Percentiles rank a stretch among this genome's conserved stretches.
These are phyloP conservation scores for Lasioglossum morio DNA, from an alignment of 2,888 invertebrate species.

Conservation along the genomic window DNA sequence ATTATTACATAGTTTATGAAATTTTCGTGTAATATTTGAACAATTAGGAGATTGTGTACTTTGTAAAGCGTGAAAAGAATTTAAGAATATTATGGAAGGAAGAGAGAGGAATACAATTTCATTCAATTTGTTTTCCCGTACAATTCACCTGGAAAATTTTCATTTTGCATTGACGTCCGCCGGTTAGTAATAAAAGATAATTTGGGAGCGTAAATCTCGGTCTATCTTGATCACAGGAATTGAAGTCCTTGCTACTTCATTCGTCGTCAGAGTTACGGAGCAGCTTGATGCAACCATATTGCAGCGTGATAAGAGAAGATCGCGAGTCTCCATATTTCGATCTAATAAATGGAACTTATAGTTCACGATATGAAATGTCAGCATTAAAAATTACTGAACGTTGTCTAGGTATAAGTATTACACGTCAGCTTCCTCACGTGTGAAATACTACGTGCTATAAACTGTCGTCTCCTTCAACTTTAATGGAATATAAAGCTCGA, in stretches of 20 bases:
- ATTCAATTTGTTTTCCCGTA: too few species aligned
- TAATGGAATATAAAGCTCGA: slow-evolving; percentile 15
- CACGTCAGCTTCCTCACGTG: background rate
- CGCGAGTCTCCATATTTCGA: background rate
- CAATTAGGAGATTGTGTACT: too few species aligned
- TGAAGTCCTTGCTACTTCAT: background rate
- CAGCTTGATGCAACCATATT: background rate
- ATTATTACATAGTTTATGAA: too few species aligned
- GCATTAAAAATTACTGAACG: slow-evolving; percentile 25
- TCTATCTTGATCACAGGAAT: background rate
- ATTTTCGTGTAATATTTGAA: too few species aligned
- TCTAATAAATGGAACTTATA: background rate
- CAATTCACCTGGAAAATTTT: too few species aligned
- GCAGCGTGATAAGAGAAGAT: background rate
- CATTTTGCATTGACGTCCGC: background rate
- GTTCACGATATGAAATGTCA: background rate
- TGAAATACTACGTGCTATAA: background rate
- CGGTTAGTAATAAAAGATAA: background rate
- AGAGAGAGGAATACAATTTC: too few species aligned
- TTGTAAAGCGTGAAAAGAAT: too few species aligned
- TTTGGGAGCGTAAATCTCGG: background rate
- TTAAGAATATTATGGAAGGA: too few species aligned
- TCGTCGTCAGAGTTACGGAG: background rate
- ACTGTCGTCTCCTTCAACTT: background rate
- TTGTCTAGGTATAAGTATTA: slow-evolving; percentile 1